Conservation (phyloP, 2,797 vertebrate species). For the Hyperoplus immaculatus region DNA sequence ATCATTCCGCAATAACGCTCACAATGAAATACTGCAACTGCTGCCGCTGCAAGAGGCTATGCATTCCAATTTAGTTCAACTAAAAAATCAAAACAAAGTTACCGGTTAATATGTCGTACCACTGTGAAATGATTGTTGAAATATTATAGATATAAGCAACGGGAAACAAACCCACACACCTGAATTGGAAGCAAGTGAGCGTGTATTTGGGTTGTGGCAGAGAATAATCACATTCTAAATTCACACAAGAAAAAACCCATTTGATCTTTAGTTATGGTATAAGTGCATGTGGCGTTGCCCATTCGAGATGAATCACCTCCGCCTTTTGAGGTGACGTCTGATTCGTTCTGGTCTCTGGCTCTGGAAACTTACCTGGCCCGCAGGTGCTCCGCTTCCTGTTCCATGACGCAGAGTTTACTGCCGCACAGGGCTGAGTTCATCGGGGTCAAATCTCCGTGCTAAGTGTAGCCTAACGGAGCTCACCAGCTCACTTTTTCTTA, state of each 20-base stretch:
- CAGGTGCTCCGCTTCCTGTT: slow-evolving; percentile 13
- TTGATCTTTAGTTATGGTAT: not conserved
- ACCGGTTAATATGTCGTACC: slow-evolving; percentile 14
- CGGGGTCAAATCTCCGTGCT: slow-evolving; percentile 17
- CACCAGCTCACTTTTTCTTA: too few species aligned
- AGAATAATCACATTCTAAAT: slow-evolving; percentile 9
- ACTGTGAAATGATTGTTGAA: not conserved
- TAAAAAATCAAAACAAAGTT: slow-evolving; percentile 14
- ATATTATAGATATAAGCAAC: slow-evolving; percentile 10
- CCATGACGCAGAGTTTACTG: not conserved
- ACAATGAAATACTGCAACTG: slow-evolving; percentile 13
- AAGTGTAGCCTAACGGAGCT: slow-evolving; percentile 46
- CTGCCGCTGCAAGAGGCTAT: not conserved
- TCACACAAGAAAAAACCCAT: not conserved
- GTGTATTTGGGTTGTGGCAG: not conserved
- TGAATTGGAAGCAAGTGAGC: not conserved
- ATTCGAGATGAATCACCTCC: slow-evolving; percentile 5
- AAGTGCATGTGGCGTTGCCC: not conserved
- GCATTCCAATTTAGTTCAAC: slow-evolving; percentile 4
- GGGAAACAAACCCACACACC: slow-evolving; percentile 17
- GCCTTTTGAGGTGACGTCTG: slow-evolving; percentile 11
- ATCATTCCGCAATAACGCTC: slow-evolving; percentile 8
- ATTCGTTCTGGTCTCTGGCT: slow-evolving; percentile 4
- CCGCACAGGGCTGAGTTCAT: slow-evolving; percentile 11
- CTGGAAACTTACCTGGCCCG: slow-evolving; percentile 38